Evolutionary conservation across 2,113 vertebrate species (phyloP).

Genomic region (Isichthys henryi): DNA sequence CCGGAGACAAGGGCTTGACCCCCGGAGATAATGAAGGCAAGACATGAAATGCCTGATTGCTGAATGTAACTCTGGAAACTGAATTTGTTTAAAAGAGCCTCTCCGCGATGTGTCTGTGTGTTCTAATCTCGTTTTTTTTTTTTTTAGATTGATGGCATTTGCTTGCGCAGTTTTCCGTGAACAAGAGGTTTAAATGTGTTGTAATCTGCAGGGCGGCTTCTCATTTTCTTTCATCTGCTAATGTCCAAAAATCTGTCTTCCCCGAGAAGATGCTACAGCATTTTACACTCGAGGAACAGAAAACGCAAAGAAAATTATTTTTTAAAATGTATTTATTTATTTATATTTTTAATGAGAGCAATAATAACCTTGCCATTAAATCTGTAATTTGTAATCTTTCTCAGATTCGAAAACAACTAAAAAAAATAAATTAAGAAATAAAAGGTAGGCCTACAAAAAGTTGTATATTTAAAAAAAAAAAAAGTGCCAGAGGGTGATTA

Average conservation of each 20-base stretch:
- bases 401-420: not conserved
- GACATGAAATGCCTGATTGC: constrained; percentile 2
- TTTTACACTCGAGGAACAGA: not conserved
- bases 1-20: not conserved
- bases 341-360: not conserved
- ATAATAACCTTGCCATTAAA: not conserved
- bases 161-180: too few species aligned
- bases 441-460: not conserved
- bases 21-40: not conserved
- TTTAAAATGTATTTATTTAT: not conserved
- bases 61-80: not conserved
- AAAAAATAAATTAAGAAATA: not conserved
- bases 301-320: not conserved
- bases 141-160: not conserved
- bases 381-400: not conserved
- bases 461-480: not conserved
- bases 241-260: not conserved
- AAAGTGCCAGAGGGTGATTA: not conserved
- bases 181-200: not conserved
- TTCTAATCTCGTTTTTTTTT: not conserved
- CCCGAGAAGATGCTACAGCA: not conserved
- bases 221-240: not conserved
- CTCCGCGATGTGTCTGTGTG: not conserved
- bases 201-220: not conserved
- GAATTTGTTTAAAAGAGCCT: not conserved